Base-by-base conservation (phyloP, 2,888 invertebrate genomes). In the Callyntrura guangdongensis region DNA sequence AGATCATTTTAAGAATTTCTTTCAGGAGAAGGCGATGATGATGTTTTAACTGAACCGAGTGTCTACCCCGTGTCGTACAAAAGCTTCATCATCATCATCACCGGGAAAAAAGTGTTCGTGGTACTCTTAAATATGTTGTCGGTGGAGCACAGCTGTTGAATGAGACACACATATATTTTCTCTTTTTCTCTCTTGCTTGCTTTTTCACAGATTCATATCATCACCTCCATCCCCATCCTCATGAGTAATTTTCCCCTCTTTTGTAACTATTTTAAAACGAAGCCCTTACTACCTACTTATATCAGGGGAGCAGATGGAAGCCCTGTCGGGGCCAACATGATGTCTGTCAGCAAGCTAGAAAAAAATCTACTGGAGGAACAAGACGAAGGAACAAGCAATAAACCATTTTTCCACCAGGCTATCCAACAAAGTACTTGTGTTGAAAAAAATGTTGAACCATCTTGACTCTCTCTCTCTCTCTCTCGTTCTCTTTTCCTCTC, bases 91-190 rank as follows among this genome's bases (percentile, higher is more conserved):
- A 36, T 11, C n/a, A 47, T 17, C 20, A 69, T n/a, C 47, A 17
- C 25, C 25, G 5, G n/a, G n/a, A 77, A 77, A 72, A 74, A 45
- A 17, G 67, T 45, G 79, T 56, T 69, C 2, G 36, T 36, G 36
- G 36, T 36, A 36, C 36, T 36, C 36, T 36, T 36, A 36, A 36
- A 36, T 36, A 36, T 36, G 36, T 36, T 36, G 36, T 36, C 36
- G 36, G 45, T 47, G 45, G 61, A 87, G 81, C 84, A 22, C 85
- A 84, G 89, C 89, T 89, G 89, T 89, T 83, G 89, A 89, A 84
- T 89, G 89, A 89, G 84, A 83, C 89, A 89, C 82, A 67, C 27
- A 83, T 84, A 89, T 82, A 67, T 53, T 45, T 22, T 72, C 27
- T 67, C 53, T 53, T 36, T 53, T 36, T 67, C 88, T 72, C 69